phyloP scores from a whole-genome alignment of 2,113 vertebrate genomes.

The Chlorodrepanis virens region DNA sequence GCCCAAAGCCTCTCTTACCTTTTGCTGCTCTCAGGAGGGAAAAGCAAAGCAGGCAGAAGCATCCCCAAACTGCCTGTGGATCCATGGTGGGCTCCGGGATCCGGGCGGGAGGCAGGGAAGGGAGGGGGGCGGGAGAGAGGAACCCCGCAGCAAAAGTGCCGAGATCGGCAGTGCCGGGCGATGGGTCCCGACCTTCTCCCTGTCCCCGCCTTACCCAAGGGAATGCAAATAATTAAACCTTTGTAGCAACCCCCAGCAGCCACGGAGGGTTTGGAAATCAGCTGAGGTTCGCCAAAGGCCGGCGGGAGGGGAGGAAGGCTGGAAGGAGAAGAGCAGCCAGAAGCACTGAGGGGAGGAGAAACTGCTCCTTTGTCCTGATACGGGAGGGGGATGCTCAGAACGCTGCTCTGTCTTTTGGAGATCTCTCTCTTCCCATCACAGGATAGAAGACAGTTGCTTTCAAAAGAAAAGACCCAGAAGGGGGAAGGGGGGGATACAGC shows the following conservation, averaged over 20 bases:
- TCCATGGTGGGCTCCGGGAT: constrained; percentile 3
- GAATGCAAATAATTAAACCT: constrained; percentile 60
- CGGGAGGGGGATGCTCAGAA: not conserved
- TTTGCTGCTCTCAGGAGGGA: not conserved
- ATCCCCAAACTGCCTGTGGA: rapidly evolving
- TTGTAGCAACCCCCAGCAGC: not conserved
- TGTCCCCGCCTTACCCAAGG: not conserved
- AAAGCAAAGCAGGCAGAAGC: constrained; percentile 22
- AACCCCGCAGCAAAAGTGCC: not conserved
- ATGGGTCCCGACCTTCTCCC: not conserved
- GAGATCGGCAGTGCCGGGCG: not conserved
- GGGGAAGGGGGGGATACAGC: not conserved
- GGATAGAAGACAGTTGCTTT: not conserved
- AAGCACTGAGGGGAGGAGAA: not conserved
- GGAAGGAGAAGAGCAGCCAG: not conserved
- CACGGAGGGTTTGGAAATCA: not conserved
- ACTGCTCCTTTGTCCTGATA: not conserved
- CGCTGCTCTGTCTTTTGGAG: not conserved
- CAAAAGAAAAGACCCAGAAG: not conserved
- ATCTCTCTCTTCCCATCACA: not conserved
- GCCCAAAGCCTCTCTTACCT: constrained; percentile 39
- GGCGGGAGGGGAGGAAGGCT: not conserved
- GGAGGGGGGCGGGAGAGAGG: not conserved
- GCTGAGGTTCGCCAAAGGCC: not conserved
- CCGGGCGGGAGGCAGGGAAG: not conserved